Evolutionary conservation across 2,888 invertebrate species (phyloP).

Genomic region (Molorchus minor): DNA sequence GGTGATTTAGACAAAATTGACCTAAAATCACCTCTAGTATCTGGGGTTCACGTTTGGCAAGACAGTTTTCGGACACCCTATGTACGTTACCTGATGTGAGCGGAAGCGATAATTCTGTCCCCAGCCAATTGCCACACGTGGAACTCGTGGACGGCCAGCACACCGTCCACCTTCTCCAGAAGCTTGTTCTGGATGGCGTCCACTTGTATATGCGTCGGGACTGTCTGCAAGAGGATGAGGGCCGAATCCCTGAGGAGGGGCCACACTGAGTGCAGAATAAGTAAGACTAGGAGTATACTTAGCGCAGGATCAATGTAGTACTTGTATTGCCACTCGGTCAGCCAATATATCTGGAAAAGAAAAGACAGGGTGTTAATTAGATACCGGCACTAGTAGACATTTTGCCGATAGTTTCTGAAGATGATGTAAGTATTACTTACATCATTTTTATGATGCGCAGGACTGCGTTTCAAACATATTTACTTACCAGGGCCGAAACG

Average conservation of each 20-base stretch:
- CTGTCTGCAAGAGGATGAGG: slow-evolving; percentile 95
- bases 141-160: slow-evolving; percentile 96
- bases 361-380: not conserved
- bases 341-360: slow-evolving; percentile 69
- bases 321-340: slow-evolving; percentile 81
- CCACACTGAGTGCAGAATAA: slow-evolving; percentile 91
- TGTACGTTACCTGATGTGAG: slow-evolving; percentile 92
- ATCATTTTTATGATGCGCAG: no score
- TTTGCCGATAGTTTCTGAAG: no score
- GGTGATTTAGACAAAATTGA: no score
- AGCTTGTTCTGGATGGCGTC: slow-evolving; percentile 90
- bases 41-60: no score
- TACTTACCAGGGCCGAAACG: slow-evolving; percentile 72
- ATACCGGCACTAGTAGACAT: no score
- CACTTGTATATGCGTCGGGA: slow-evolving; percentile 96
- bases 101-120: slow-evolving; percentile 95
- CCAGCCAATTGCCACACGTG: slow-evolving; percentile 99
- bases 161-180: slow-evolving; percentile 90
- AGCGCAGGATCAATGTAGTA: slow-evolving; percentile 95
- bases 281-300: slow-evolving; percentile 85
- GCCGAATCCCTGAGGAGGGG: slow-evolving; percentile 93
- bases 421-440: no score
- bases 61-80: slow-evolving; percentile 29
- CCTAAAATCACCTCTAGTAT: no score
- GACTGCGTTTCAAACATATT: no score